Percentiles rank a stretch among this genome's conserved stretches.
Conservation (phyloP, 2,888 invertebrate genomes). For the Nycteola revayana region DNA sequence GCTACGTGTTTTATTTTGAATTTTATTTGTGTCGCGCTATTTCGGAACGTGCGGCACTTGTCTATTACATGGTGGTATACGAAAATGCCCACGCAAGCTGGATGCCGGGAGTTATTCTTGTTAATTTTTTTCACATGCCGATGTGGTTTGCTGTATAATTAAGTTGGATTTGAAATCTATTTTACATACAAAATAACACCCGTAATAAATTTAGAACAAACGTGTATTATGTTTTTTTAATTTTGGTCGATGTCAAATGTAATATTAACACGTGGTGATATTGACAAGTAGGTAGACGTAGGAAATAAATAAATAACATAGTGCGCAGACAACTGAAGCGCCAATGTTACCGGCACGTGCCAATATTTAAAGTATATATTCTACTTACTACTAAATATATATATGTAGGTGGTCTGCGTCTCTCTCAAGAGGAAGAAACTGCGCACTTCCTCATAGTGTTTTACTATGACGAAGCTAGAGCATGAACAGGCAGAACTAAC, state of each 20-base stretch:
- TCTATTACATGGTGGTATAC: conserved; percentile 64
- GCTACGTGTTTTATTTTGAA: conserved; percentile 77
- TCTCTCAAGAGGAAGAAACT: conserved; percentile 49
- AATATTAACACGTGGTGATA: conserved; percentile 48
- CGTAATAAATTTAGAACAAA: too few species aligned
- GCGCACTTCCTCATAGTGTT: conserved; percentile 63
- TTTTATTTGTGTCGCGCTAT: conserved; percentile 82
- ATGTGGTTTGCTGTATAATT: neutral
- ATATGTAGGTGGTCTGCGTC: conserved; percentile 27
- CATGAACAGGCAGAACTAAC: conserved; percentile 42
- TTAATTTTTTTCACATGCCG: conserved; percentile 32
- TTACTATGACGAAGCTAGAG: conserved; percentile 41
- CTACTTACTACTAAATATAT: conserved; percentile 7
- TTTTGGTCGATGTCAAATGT: conserved; percentile 14
- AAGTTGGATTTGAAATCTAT: too few species aligned
- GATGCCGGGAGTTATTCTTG: conserved; percentile 45
- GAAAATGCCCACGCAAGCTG: conserved; percentile 60
- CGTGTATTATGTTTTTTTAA: too few species aligned
- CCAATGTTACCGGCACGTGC: conserved; percentile 57
- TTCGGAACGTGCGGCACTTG: conserved; percentile 76
- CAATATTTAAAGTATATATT: conserved; percentile 40
- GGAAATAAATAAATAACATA: conserved; percentile 29
- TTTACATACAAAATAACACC: too few species aligned
- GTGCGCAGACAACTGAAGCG: conserved; percentile 44
- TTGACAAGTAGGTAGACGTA: conserved; percentile 39